Base-by-base conservation (phyloP, 2,113 vertebrate genomes). In the Cacatua alba region DNA sequence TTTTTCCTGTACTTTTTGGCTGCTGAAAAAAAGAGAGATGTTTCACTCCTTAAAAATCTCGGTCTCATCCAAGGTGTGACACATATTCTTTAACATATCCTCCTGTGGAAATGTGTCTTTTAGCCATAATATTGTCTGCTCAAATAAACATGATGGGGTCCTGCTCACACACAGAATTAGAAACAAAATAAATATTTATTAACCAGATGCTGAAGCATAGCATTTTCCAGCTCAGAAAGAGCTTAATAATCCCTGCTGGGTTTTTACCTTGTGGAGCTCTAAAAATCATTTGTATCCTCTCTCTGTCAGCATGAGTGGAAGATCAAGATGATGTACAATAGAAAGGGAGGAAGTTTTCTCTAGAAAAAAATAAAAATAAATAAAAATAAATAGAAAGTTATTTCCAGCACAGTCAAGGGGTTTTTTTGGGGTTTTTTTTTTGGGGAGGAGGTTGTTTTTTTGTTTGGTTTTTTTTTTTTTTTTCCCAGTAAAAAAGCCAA, bases 181-280 rank as follows among this genome's bases (percentile, higher is more conserved):
- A 94, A 95, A n/a, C 29, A 92, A 97, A 94, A 94, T 90, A 95
- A 89, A 92, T 91, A 93, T 95, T 95, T 95, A 92, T 96, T 95
- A 96, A 85, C 33, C 48, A 76, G 86, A 69, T 85, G 62, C 39
- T 79, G 80, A 94, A 85, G 70, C 75, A 85, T 17, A 84, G 8
- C n/a, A 52, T 76, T 95, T 97, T 95, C 62, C 52, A 84, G 5
- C 80, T 82, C 75, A 84, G 93, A 91, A 94, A 87, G 13, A 92
- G 7, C 26, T 89, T 96, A 92, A 95, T 79, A 95, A 82, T 82
- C 70, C 89, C 81, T 85, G 86, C 86, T 84, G 86, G 33, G 70
- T 92, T 94, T 89, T 87, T 75, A 76, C 39, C 74, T 87, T 84
- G 77, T 57, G 28, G 43, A 91, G 41, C 52, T 92, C 88, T 94